Evolutionary conservation across 2,113 vertebrate species (phyloP).

Genomic region (Hypanus sabinus): DNA sequence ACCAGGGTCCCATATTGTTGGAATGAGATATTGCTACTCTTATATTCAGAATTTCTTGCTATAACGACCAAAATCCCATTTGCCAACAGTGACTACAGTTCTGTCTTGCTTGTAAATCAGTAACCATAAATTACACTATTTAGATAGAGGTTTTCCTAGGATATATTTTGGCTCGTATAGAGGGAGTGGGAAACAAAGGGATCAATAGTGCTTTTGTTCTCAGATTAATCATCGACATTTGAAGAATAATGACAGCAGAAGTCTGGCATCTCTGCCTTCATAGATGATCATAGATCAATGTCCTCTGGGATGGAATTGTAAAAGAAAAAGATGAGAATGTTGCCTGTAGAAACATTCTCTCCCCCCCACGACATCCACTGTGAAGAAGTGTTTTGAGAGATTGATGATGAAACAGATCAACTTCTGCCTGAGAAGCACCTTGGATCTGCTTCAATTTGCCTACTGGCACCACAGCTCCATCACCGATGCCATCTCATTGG

Average conservation of each 20-base stretch:
- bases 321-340: background rate
- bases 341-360: background rate
- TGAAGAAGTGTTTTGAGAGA: no score
- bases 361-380: no score
- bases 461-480: no score
- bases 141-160: background rate
- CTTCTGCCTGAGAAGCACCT: no score
- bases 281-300: background rate
- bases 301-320: background rate
- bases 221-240: background rate
- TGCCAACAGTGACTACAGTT: background rate
- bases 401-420: no score
- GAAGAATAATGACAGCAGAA: background rate
- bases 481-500: no score
- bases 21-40: no score
- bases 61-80: no score
- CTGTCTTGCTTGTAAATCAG: background rate
- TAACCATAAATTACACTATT: background rate
- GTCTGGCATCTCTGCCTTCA: background rate
- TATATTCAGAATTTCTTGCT: no score
- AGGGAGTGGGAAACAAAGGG: no score
- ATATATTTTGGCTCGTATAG: background rate
- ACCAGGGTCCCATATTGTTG: no score
- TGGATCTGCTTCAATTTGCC: no score
- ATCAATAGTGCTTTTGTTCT: background rate